Evolutionary conservation across 2,113 vertebrate species (phyloP).

Genomic region (Smithornis capensis): DNA sequence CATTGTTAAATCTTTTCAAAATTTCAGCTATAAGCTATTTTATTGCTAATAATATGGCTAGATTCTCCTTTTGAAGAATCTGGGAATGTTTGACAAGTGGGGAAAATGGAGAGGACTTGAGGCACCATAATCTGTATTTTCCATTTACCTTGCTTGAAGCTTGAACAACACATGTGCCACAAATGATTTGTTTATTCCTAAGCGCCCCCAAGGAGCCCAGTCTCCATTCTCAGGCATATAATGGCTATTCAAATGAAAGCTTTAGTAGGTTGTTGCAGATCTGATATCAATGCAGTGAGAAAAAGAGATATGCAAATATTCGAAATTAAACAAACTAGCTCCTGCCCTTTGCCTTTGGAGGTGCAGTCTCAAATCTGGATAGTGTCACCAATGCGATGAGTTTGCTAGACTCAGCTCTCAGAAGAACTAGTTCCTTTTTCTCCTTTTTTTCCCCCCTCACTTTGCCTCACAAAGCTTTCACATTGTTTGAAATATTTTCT

Average conservation of each 20-base stretch:
- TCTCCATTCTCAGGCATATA: neutral
- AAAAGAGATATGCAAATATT: slow-evolving; percentile 14
- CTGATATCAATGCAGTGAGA: neutral
- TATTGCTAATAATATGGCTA: slow-evolving; percentile 64
- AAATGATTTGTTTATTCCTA: slow-evolving; percentile 58
- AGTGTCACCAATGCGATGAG: neutral
- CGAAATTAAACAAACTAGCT: slow-evolving; percentile 35
- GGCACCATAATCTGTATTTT: slow-evolving; percentile 59
- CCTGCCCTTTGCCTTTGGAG: neutral
- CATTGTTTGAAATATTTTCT: neutral
- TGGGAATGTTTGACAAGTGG: slow-evolving; percentile 53
- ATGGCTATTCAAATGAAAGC: slow-evolving; percentile 49
- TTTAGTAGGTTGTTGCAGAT: slow-evolving; percentile 16
- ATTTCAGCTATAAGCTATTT: slow-evolving; percentile 62
- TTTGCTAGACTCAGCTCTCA: neutral
- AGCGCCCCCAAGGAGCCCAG: neutral
- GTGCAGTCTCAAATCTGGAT: neutral
- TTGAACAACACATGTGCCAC: slow-evolving; percentile 40
- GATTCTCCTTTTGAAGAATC: slow-evolving; percentile 61
- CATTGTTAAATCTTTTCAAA: slow-evolving; percentile 63
- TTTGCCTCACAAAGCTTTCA: neutral
- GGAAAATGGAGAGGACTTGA: slow-evolving; percentile 62
- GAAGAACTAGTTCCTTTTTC: neutral
- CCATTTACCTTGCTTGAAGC: slow-evolving; percentile 59
- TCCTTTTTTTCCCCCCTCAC: neutral